Conservation (phyloP, 2,888 invertebrate species). For the Orthosia gracilis region DNA sequence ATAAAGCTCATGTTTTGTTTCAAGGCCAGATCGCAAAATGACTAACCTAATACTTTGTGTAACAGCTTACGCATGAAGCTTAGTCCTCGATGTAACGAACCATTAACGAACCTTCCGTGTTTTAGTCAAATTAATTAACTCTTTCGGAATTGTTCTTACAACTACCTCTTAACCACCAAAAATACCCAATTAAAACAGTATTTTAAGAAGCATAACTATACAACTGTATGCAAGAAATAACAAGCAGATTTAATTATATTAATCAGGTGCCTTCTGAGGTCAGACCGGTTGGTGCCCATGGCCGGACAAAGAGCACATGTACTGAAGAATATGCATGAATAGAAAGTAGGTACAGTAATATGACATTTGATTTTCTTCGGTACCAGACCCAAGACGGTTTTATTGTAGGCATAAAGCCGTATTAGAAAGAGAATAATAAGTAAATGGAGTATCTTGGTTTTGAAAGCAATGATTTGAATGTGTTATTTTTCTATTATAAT, state of each 20-base stretch:
- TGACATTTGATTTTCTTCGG: constrained; percentile 62
- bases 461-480: constrained; percentile 51
- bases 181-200: constrained; percentile 2
- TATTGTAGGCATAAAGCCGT: constrained; percentile 50
- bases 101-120: constrained; percentile 11
- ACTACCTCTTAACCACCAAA: constrained; percentile 6
- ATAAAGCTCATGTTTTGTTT: constrained; percentile 73
- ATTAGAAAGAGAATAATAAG: constrained; percentile 51
- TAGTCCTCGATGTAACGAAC: constrained; percentile 1
- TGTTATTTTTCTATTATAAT: constrained; percentile 46
- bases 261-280: constrained; percentile 66
- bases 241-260: constrained; percentile 57
- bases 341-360: constrained; percentile 64
- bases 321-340: constrained; percentile 65
- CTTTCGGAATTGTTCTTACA: constrained; percentile 4
- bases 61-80: constrained; percentile 34
- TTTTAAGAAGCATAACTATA: constrained; percentile 5
- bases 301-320: constrained; percentile 63
- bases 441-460: constrained; percentile 39
- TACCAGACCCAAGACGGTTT: constrained; percentile 44
- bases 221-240: constrained; percentile 36
- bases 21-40: constrained; percentile 76
- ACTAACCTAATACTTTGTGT: constrained; percentile 57
- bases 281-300: constrained; percentile 58
- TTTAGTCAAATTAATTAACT: constrained; percentile 2